Conservation (phyloP, 1,140 invertebrate genomes). For the Drosophila busckii region DNA sequence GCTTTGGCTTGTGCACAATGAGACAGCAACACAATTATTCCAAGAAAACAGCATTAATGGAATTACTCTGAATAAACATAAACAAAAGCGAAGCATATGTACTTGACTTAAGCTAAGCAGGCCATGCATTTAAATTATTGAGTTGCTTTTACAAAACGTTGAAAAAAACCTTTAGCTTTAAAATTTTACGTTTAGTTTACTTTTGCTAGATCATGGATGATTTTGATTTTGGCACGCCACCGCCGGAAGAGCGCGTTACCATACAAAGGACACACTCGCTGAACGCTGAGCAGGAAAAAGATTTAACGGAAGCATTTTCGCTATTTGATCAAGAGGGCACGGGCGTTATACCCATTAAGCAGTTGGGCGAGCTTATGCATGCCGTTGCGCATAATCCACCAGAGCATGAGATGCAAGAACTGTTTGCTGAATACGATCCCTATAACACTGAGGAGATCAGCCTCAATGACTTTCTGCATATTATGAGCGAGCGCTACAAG, state of each 20-base stretch:
- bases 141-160: too few relatives aligned
- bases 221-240: conserved; percentile 40
- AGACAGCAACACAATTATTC: too few relatives aligned
- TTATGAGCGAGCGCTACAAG: conserved; percentile 45
- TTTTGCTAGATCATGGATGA: conserved; percentile 42
- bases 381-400: conserved; percentile 44
- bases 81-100: too few relatives aligned
- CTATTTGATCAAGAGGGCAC: conserved; percentile 24
- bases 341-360: conserved; percentile 40
- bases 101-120: too few relatives aligned
- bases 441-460: conserved; percentile 36
- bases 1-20: too few relatives aligned
- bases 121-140: too few relatives aligned
- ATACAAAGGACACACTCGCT: conserved; percentile 26
- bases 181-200: background rate
- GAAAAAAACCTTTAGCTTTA: too few relatives aligned
- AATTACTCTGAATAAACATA: too few relatives aligned
- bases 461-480: conserved; percentile 45
- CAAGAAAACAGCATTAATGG: too few relatives aligned
- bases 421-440: conserved; percentile 46
- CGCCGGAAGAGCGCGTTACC: conserved; percentile 39
- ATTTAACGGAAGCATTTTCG: conserved; percentile 36
- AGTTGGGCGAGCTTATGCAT: conserved; percentile 25
- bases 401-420: conserved; percentile 41
- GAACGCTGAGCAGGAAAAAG: conserved; percentile 29